phyloP scores from a whole-genome alignment of 2,888 invertebrate genomes.

The Drosophila putrida region DNA sequence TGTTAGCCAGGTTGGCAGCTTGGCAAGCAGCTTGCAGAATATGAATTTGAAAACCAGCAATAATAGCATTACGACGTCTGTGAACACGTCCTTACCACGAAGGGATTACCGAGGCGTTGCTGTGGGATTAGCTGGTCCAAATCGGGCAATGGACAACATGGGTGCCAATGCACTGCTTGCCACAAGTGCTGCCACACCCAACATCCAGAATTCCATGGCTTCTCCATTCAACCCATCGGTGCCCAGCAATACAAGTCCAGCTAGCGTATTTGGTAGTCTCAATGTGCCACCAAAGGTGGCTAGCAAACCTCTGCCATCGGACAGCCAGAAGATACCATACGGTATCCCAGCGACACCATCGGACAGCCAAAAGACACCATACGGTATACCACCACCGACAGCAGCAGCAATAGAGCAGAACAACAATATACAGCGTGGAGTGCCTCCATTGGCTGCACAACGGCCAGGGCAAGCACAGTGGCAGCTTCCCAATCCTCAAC shows the following conservation, averaged over 20 bases:
- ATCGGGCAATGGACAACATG: constrained; percentile 5
- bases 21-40: constrained; percentile 72
- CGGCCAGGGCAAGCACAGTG: constrained; percentile 22
- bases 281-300: constrained; percentile 6
- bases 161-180: constrained; percentile 36
- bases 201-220: constrained; percentile 49
- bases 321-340: constrained; percentile 26
- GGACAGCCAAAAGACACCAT: constrained; percentile 19
- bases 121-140: constrained; percentile 18
- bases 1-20: constrained; percentile 29
- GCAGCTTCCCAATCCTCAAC: constrained; percentile 20
- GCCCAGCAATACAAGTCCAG: constrained; percentile 41
- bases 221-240: constrained; percentile 44
- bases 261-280: constrained; percentile 53
- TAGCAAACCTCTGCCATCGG: constrained; percentile 3
- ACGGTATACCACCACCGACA: constrained; percentile 29
- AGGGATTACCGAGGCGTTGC: constrained; percentile 63
- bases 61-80: constrained; percentile 36
- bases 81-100: constrained; percentile 7
- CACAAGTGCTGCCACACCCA: constrained; percentile 17
- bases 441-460: constrained; percentile 21
- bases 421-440: constrained; percentile 50
- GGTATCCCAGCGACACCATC: constrained; percentile 18
- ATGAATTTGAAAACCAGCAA: constrained; percentile 65
- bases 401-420: constrained; percentile 49